Percentiles rank a stretch among this genome's conserved stretches.
phyloP scores from a whole-genome alignment of 2,888 invertebrate genomes.

The Meteorus cinctellus region DNA sequence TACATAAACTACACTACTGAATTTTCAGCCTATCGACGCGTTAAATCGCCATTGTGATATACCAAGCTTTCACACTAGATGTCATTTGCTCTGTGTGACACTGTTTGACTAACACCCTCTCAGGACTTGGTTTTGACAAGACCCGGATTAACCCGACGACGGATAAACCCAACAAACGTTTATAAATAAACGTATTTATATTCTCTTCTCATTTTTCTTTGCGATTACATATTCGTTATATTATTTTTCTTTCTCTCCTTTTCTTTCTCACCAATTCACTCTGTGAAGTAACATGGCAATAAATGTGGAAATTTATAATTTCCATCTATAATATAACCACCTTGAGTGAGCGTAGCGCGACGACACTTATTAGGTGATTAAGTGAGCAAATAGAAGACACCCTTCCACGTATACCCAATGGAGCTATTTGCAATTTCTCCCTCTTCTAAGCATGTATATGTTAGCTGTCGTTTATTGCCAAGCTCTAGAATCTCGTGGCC shows the following conservation, averaged over 20 bases:
- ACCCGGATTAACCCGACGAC: conserved; percentile 61
- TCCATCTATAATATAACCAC: neutral
- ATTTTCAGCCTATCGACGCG: conserved; percentile 65
- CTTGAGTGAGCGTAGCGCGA: conserved; percentile 40
- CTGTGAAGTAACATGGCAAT: neutral
- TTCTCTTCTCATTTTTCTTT: neutral
- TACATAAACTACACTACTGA: conserved; percentile 54
- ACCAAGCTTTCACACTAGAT: conserved; percentile 49
- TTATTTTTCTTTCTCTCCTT: neutral
- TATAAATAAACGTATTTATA: conserved; percentile 20
- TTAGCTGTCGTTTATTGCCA: conserved; percentile 30
- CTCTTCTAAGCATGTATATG: conserved; percentile 8
- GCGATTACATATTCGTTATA: neutral
- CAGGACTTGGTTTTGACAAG: conserved; percentile 62
- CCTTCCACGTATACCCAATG: conserved; percentile 40
- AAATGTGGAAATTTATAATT: neutral
- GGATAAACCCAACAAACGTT: conserved; percentile 28
- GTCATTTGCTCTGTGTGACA: conserved; percentile 29
- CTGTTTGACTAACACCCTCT: conserved; percentile 57
- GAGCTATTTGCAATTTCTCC: conserved; percentile 32
- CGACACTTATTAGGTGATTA: conserved; percentile 72
- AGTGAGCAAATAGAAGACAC: conserved; percentile 68
- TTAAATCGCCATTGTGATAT: conserved; percentile 66
- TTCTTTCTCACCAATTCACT: neutral
- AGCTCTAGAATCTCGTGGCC: conserved; percentile 53